Percentiles rank a stretch among this genome's conserved stretches.
These are phyloP conservation scores for Mimachlamys varia DNA, from an alignment of 2,888 invertebrate species.

Conservation along the genomic window DNA sequence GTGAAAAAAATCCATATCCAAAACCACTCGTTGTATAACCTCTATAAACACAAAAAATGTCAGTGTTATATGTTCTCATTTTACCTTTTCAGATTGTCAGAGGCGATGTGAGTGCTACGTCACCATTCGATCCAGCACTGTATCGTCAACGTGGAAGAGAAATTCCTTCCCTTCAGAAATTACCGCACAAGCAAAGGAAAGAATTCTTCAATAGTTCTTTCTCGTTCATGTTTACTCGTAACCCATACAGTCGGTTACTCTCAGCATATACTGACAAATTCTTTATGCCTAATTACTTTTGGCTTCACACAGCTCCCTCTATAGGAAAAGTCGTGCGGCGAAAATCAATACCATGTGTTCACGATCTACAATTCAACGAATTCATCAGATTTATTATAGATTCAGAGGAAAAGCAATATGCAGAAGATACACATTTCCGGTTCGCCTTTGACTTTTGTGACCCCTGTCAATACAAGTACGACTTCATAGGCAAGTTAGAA, in stretches of 20 bases:
- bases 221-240: conserved; percentile 59
- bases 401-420: too few relatives aligned
- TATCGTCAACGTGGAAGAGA: background rate
- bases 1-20: too few relatives aligned
- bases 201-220: background rate
- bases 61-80: too few relatives aligned
- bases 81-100: background rate
- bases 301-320: conserved; percentile 51
- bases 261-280: conserved; percentile 66
- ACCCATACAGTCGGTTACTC: conserved; percentile 61
- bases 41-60: too few relatives aligned
- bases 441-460: conserved; percentile 60
- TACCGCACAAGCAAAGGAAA: background rate
- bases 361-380: conserved; percentile 62
- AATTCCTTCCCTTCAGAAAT: background rate
- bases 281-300: conserved; percentile 59
- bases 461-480: conserved; percentile 59
- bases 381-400: conserved; percentile 57
- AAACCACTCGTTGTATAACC: too few relatives aligned
- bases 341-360: too few relatives aligned
- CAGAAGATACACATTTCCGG: conserved; percentile 59
- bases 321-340: conserved; percentile 30
- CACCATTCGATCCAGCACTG: background rate
- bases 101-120: background rate
- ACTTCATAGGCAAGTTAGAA: conserved; percentile 65